These are phyloP conservation scores for Protophormia terraenovae DNA, from an alignment of 2,888 invertebrate genomes.

Conservation along the genomic window DNA sequence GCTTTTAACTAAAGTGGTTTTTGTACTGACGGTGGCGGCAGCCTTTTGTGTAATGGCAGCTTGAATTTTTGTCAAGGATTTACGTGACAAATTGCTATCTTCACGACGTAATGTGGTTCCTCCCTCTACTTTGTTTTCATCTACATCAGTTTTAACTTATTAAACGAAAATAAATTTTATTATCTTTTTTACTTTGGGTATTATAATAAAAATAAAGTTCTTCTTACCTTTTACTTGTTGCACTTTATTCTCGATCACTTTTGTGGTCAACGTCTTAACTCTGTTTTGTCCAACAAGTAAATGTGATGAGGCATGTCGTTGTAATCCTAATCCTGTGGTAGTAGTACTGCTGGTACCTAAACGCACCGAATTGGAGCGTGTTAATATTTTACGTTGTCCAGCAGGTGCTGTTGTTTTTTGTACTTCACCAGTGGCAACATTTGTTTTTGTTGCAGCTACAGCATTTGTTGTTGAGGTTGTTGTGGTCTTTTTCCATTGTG, in stretches of 20 bases:
- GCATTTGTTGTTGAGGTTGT: constrained; percentile 19
- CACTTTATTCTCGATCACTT: constrained; percentile 74
- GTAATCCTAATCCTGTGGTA: constrained; percentile 43
- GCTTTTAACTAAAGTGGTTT: constrained; percentile 27
- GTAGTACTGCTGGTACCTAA: constrained; percentile 59
- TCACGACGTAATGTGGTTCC: constrained; percentile 75
- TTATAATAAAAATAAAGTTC: background rate
- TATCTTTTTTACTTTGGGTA: too few relatives aligned
- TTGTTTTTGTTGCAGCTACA: constrained; percentile 36
- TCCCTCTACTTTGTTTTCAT: constrained; percentile 10
- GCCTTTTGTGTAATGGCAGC: constrained; percentile 73
- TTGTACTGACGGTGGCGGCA: background rate
- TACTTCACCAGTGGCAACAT: constrained; percentile 54
- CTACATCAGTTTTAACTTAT: constrained; percentile 27
- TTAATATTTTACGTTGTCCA: constrained; percentile 66
- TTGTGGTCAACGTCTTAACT: constrained; percentile 74
- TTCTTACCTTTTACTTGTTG: constrained; percentile 71
- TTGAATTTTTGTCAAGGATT: constrained; percentile 77
- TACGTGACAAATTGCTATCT: constrained; percentile 79
- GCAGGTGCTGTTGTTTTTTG: constrained; percentile 22
- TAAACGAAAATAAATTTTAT: background rate
- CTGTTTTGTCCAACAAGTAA: constrained; percentile 68
- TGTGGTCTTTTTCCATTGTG: constrained; percentile 77
- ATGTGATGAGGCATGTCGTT: constrained; percentile 65
- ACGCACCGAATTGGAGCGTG: constrained; percentile 77